These are phyloP conservation scores for Diceros bicornis DNA, from an alignment of 2,797 vertebrate genomes.

Conservation along the genomic window DNA sequence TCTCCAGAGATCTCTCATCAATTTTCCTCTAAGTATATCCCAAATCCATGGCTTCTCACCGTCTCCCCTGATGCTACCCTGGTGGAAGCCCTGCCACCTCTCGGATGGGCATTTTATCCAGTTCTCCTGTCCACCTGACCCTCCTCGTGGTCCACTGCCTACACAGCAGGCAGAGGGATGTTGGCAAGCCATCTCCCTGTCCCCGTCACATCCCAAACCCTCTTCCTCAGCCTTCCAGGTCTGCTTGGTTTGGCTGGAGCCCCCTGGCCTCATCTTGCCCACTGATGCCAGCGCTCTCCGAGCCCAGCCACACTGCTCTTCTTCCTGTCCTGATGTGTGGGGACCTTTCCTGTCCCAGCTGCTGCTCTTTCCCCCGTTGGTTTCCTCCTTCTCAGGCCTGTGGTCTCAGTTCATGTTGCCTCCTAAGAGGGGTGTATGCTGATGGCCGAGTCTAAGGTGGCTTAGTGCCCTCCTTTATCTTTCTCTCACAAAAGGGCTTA, in stretches of 20 bases:
- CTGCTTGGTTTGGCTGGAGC: not conserved
- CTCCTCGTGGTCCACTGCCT: not conserved
- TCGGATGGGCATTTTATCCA: no score
- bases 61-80: accelerated
- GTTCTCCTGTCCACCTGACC: accelerated
- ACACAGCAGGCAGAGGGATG: accelerated
- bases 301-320: accelerated
- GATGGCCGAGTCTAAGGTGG: not conserved
- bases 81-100: no score
- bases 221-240: not conserved
- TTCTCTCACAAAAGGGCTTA: not conserved
- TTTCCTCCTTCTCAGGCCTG: not conserved
- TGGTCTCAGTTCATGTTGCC: not conserved
- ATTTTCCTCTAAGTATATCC: not conserved
- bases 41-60: not conserved
- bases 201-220: not conserved
- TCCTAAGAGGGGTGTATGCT: not conserved
- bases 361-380: accelerated
- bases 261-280: no score
- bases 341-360: not conserved
- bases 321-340: not conserved
- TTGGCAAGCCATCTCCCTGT: not conserved
- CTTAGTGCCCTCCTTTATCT: not conserved
- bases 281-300: accelerated
- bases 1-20: not conserved